Percentiles rank a stretch among this genome's conserved stretches.
These are phyloP conservation scores for Thamnaconus septentrionalis DNA, from an alignment of 2,113 vertebrate species.

Conservation along the genomic window DNA sequence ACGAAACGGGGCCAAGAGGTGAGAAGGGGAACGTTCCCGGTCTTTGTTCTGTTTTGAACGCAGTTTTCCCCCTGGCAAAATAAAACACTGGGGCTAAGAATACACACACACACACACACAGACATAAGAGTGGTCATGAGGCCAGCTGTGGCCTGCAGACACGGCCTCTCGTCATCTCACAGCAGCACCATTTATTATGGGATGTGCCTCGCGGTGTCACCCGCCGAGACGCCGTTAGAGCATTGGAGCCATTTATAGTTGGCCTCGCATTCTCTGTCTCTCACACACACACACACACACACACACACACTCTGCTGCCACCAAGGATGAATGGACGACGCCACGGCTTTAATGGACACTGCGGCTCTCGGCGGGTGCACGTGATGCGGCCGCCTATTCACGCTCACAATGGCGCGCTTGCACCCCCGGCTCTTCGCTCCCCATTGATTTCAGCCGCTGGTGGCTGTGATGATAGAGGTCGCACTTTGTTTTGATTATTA, in stretches of 20 bases:
- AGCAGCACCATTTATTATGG: slow-evolving; percentile 33
- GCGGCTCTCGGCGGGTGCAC: slow-evolving; percentile 16
- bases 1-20: not conserved
- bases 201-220: slow-evolving; percentile 13
- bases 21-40: not conserved
- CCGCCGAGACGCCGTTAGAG: slow-evolving; percentile 12
- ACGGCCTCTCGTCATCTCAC: slow-evolving; percentile 15
- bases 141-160: slow-evolving; percentile 34
- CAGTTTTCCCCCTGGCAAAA: not conserved
- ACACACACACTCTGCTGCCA: slow-evolving; percentile 24
- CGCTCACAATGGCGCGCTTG: slow-evolving; percentile 15
- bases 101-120: slow-evolving; percentile 1
- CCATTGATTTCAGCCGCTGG: slow-evolving; percentile 24
- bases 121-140: not conserved
- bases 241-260: slow-evolving; percentile 36
- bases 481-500: slow-evolving; percentile 26
- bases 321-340: slow-evolving; percentile 30
- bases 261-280: slow-evolving; percentile 7
- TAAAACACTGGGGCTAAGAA: slow-evolving; percentile 2
- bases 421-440: not conserved
- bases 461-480: not conserved
- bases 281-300: slow-evolving; percentile 31
- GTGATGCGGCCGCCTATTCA: slow-evolving; percentile 38
- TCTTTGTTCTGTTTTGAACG: not conserved
- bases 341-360: slow-evolving; percentile 29